Evolutionary conservation across 2,113 vertebrate species (phyloP).

Genomic region (Excalfactoria chinensis): DNA sequence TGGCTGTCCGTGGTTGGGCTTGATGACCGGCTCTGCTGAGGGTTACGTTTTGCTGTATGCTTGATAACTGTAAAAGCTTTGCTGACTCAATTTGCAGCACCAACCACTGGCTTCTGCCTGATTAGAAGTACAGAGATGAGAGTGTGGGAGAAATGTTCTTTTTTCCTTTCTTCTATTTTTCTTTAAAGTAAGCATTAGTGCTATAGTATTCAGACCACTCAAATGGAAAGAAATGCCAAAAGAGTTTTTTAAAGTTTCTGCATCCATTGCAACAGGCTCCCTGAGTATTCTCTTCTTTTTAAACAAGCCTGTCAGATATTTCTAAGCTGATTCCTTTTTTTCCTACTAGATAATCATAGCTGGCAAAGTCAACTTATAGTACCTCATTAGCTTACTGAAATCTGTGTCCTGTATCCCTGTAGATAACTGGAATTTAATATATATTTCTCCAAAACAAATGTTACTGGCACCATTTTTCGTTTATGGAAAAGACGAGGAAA

Average conservation of each 20-base stretch:
- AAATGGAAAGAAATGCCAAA: not conserved
- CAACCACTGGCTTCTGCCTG: not conserved
- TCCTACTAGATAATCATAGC: constrained; percentile 5
- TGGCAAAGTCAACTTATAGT: not conserved
- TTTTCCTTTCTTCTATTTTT: not conserved
- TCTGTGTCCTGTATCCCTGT: not conserved
- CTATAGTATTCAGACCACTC: not conserved
- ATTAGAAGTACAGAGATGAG: not conserved
- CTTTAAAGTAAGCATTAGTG: not conserved
- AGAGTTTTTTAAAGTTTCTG: not conserved
- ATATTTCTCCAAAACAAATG: constrained; percentile 34
- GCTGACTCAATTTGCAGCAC: not conserved
- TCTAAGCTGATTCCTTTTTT: constrained; percentile 7
- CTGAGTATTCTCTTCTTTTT: constrained; percentile 12
- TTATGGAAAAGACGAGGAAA: constrained; percentile 37
- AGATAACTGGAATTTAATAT: constrained; percentile 37
- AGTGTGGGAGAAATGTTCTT: not conserved
- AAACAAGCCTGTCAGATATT: constrained; percentile 35
- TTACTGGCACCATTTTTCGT: constrained; percentile 1
- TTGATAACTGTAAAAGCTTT: not conserved
- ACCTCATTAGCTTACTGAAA: constrained; percentile 42
- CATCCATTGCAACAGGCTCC: not conserved
- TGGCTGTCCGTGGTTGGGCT: not conserved
- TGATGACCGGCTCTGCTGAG: not conserved
- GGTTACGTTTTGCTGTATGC: not conserved